phyloP scores from a whole-genome alignment of 1,140 invertebrate species.

The Vanessa tameamea region DNA sequence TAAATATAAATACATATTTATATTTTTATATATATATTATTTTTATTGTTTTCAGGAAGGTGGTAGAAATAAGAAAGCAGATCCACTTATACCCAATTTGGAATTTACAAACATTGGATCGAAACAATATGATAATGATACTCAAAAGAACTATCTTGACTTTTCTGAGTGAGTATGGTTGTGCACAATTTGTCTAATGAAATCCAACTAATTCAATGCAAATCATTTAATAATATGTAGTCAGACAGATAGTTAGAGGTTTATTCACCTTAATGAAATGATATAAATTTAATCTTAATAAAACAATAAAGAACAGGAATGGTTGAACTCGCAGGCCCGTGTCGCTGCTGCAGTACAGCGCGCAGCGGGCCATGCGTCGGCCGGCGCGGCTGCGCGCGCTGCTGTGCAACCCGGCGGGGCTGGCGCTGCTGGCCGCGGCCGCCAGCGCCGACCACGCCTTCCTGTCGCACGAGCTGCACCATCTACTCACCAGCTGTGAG shows the following conservation, averaged over 20 bases:
- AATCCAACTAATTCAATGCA: too few species aligned
- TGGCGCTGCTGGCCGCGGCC: constrained; percentile 49
- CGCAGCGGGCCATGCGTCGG: constrained; percentile 39
- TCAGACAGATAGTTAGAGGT: too few species aligned
- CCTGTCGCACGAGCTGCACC: constrained; percentile 58
- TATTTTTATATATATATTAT: not conserved
- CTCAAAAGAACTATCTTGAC: constrained; percentile 67
- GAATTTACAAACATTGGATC: constrained; percentile 69
- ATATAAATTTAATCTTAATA: too few species aligned
- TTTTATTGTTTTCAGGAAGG: constrained; percentile 45
- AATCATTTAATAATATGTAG: too few species aligned
- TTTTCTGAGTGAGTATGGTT: constrained; percentile 70
- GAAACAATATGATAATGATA: constrained; percentile 59
- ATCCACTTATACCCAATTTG: constrained; percentile 68
- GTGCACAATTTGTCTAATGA: too few species aligned
- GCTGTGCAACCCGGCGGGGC: constrained; percentile 48
- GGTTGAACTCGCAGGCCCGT: constrained; percentile 46
- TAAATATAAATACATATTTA: not conserved
- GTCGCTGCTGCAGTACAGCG: constrained; percentile 53
- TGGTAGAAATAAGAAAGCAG: constrained; percentile 56
- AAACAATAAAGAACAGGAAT: too few species aligned
- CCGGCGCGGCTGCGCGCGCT: constrained; percentile 59
- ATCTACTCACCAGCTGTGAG: constrained; percentile 58
- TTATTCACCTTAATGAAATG: too few species aligned
- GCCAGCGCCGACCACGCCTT: constrained; percentile 47